A percentile compares a stretch with the other conserved stretches of the same genome.
Conservation (phyloP, 1,140 invertebrate genomes). For the Caenorhabditis briggsae region DNA sequence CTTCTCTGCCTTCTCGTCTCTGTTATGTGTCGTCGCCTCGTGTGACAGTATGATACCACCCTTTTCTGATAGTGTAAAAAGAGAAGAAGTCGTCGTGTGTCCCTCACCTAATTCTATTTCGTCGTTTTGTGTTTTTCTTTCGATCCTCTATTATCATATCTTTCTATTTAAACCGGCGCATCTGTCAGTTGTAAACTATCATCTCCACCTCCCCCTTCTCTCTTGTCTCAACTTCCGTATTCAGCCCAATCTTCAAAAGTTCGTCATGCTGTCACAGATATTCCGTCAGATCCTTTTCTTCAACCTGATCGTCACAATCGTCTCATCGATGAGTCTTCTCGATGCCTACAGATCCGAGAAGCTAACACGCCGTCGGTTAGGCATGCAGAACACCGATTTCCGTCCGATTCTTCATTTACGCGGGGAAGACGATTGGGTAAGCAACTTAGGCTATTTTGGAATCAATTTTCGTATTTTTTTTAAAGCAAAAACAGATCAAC, state of each 20-base stretch:
- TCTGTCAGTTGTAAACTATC: constrained; percentile 52
- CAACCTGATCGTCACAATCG: constrained; percentile 14
- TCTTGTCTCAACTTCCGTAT: constrained; percentile 17
- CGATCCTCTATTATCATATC: constrained; percentile 38
- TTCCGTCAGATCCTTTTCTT: constrained; percentile 29
- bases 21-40: background rate
- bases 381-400: constrained; percentile 50
- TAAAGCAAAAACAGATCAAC: constrained; percentile 56
- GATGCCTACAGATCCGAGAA: constrained; percentile 57
- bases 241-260: constrained; percentile 42
- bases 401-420: constrained; percentile 57
- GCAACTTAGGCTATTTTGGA: background rate
- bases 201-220: constrained; percentile 5
- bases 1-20: constrained; percentile 48
- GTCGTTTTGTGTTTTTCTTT: constrained; percentile 34
- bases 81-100: constrained; percentile 18
- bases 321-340: constrained; percentile 55
- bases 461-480: background rate
- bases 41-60: constrained; percentile 53
- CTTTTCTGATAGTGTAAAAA: constrained; percentile 36
- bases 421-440: constrained; percentile 58
- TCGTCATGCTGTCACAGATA: constrained; percentile 12
- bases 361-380: constrained; percentile 32
- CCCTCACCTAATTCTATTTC: constrained; percentile 18
- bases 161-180: constrained; percentile 52